Base-by-base conservation (phyloP, 2,888 invertebrate species). In the Aethes cnicana region DNA sequence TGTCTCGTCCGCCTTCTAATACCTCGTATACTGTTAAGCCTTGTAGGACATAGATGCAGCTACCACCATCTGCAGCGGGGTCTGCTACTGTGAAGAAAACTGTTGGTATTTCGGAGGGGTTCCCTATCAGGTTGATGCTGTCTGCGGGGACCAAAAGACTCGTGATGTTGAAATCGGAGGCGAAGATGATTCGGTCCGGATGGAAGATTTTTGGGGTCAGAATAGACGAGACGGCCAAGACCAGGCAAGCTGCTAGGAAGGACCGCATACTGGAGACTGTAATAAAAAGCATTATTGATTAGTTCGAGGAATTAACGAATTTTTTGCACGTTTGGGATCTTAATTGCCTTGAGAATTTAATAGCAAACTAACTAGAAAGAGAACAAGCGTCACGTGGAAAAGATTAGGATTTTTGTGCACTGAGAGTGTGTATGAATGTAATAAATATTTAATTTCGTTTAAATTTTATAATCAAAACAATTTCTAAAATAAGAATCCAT, bases 41-140 rank as follows among this genome's bases (percentile, higher is more conserved):
- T 72, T 84, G 81, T 7, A 85, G 48, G 0, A 82, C 81, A n/a
- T 81, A 84, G 1, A 85, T 77, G 55, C 83, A 82, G 16, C 72
- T 69, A 0, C 80, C 83, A 1, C 79, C 79, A 41, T 81, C 76
- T 4, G 75, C 47, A 26, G 67, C 75, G 0, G 76, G 64, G 44
- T 82, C 80, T 0, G 69, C 41, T 18, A 82, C 62, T 2, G 81
- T 77, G 36, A 84, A 84, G 49, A 84, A 84, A 49, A 85, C 74
- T 1, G 79, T 70, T 0, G 84, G 83, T 21, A 78, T 69, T 0
- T 81, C 81, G 0, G 74, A 63, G 0, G 71, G 46, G 21, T 76
- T 76, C 2, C 67, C 50, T 28, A 70, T 66, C 1, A 74, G 47
- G 16, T 73, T 78, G 4, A 67, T 69, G 0, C 69, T 73, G 14